Evolutionary conservation across 2,888 invertebrate genomes (phyloP), one percentile per base, ranked within the genome.

Genomic region (Philopedon plagiatum): DNA sequence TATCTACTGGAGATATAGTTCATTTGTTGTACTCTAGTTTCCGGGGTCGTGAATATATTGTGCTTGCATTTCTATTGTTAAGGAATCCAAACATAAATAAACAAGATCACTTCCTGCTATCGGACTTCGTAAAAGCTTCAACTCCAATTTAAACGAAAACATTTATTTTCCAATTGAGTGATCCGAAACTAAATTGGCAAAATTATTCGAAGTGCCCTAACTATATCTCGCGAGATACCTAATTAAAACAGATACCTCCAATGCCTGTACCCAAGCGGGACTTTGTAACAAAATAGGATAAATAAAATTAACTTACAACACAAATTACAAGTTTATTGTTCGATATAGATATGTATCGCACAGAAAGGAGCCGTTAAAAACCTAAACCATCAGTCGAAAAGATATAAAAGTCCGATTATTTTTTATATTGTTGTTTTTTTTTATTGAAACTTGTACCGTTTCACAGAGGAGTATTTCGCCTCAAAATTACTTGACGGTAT

Each of bases 181-280:
- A 46, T 41, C 44, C 8, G 1, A 44, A 60, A 60, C 15, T 21
- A 37, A 63, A 51, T 51, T 46, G 51, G 37, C 51, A 23, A 63
- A 63, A 37, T 49, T 63, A 51, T 9, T 18, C 32, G 19, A 18
- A 32, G n/a, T 66, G 5, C 34, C 19, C 29, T 51, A 61, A 61
- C 39, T 60, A 49, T 13, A 44, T 57, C 37, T 41, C 57, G 23
- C 46, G 21, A 37, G 67, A n/a, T 37, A 37, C 63, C 23, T 69
- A 69, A 69, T 69, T 69, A 69, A 69, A 62, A 69, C 44, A 69
- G 57, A 69, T 69, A 69, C 69, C 63, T 69, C 32, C 44, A 44
- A 37, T 69, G 29, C 39, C 26, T 56, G 54, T 37, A 54, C 51
- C 54, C 61, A 23, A 29, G 21, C 32, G 56, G 34, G 56, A 63